phyloP scores from a whole-genome alignment of 1,140 invertebrate genomes.

The Oreohelix idahoensis region DNA sequence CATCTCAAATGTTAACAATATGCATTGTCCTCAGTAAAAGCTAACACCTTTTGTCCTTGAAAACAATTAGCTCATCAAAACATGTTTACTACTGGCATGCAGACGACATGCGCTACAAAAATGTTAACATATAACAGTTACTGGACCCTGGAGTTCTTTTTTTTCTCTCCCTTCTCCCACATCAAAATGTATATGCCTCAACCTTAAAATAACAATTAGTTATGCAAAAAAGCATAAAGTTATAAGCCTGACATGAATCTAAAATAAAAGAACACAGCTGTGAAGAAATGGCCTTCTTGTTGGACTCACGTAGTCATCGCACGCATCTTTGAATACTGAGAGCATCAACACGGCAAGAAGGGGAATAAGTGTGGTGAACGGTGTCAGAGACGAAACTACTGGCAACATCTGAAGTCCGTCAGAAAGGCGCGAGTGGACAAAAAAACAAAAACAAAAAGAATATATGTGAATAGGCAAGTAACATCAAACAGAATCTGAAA shows the following conservation, averaged over 20 bases:
- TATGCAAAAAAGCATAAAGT: neutral
- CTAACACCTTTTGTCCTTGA: too few relatives aligned
- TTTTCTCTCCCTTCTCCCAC: too few relatives aligned
- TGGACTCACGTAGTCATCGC: conserved; percentile 96
- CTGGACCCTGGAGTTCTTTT: neutral
- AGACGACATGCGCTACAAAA: neutral
- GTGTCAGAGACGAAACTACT: conserved; percentile 96
- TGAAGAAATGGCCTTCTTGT: neutral
- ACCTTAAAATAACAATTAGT: neutral
- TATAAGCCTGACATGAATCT: neutral
- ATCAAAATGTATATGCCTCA: neutral
- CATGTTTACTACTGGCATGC: neutral
- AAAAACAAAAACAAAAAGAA: neutral
- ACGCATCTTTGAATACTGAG: conserved; percentile 97
- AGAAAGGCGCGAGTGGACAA: neutral
- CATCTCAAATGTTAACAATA: too few relatives aligned
- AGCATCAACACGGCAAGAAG: conserved; percentile 94
- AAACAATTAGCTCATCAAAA: too few relatives aligned
- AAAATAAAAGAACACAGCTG: neutral
- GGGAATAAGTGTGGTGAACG: conserved; percentile 96
- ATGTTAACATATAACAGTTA: neutral
- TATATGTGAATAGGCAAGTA: neutral
- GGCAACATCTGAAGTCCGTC: conserved; percentile 87
- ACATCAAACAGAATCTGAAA: neutral
- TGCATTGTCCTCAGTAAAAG: too few relatives aligned